Percentiles rank a stretch among this genome's conserved stretches.
Evolutionary conservation across 2,888 invertebrate species (phyloP).

Genomic region (Anthoptus insignis): DNA sequence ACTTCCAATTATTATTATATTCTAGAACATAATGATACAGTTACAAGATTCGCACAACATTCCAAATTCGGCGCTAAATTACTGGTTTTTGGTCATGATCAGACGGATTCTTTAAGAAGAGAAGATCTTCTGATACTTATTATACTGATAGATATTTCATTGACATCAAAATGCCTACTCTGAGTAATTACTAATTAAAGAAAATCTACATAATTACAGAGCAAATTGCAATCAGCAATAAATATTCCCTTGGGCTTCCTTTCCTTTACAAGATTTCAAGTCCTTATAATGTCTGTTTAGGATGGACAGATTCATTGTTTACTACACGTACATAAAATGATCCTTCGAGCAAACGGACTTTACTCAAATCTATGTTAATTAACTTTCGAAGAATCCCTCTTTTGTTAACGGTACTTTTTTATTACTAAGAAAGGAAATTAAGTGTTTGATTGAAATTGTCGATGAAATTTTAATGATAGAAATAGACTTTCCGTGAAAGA

Average conservation of each 20-base stretch:
- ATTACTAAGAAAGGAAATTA: not conserved
- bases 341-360: constrained; percentile 12
- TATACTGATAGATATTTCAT: too few relatives aligned
- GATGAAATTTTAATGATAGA: too few relatives aligned
- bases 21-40: too few relatives aligned
- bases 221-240: constrained; percentile 1
- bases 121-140: too few relatives aligned
- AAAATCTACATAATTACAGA: not conserved
- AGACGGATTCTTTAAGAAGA: too few relatives aligned
- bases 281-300: constrained; percentile 5
- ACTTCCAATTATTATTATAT: too few relatives aligned
- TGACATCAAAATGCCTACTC: not conserved
- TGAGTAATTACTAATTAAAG: not conserved
- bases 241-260: not conserved
- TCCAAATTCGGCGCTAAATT: too few relatives aligned
- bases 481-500: too few relatives aligned
- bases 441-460: constrained; percentile 37
- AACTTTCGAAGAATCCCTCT: constrained; percentile 6
- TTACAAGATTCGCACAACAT: too few relatives aligned
- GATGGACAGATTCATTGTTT: constrained; percentile 11
- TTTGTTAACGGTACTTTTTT: constrained; percentile 1
- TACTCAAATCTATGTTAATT: constrained; percentile 7
- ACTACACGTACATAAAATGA: constrained; percentile 7
- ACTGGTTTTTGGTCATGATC: too few relatives aligned
- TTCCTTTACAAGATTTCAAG: not conserved